These are phyloP conservation scores for Apodemia zela DNA, from an alignment of 2,888 invertebrate genomes.

Conservation along the genomic window DNA sequence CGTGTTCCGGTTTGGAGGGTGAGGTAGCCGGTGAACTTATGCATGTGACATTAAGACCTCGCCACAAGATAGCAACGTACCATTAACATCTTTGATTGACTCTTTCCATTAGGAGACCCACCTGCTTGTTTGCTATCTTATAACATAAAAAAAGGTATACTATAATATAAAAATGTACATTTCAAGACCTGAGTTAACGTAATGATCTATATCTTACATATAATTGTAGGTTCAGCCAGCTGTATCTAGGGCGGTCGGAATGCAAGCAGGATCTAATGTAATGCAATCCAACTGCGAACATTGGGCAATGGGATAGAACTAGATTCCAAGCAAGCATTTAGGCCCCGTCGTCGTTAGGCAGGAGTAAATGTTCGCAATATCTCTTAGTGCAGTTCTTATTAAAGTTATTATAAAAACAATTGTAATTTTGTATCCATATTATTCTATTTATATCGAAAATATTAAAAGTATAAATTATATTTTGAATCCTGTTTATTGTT, in stretches of 20 bases:
- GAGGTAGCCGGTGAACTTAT: too few relatives aligned
- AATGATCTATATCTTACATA: conserved; percentile 28
- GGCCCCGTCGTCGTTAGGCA: conserved; percentile 39
- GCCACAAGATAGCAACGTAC: too few relatives aligned
- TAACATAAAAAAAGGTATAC: too few relatives aligned
- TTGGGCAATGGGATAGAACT: conserved; percentile 54
- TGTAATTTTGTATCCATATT: background rate
- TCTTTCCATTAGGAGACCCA: too few relatives aligned
- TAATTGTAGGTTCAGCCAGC: conserved; percentile 31
- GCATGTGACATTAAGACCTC: too few relatives aligned
- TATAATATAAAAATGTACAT: conserved; percentile 20
- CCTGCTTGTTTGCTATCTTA: too few relatives aligned
- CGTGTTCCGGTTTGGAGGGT: too few relatives aligned
- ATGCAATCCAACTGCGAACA: conserved; percentile 60
- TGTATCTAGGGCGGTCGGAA: conserved; percentile 44
- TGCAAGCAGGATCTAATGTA: conserved; percentile 67
- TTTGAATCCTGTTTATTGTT: too few relatives aligned
- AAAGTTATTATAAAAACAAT: background rate
- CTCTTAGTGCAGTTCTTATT: background rate
- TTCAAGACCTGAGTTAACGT: conserved; percentile 12
- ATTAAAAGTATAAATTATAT: too few relatives aligned
- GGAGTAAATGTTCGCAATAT: conserved; percentile 28
- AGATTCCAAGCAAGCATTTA: conserved; percentile 69
- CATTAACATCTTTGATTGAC: too few relatives aligned
- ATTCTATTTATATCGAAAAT: too few relatives aligned